These are phyloP conservation scores for Physocephala rufipes DNA, from an alignment of 2,888 invertebrate genomes.

Conservation along the genomic window DNA sequence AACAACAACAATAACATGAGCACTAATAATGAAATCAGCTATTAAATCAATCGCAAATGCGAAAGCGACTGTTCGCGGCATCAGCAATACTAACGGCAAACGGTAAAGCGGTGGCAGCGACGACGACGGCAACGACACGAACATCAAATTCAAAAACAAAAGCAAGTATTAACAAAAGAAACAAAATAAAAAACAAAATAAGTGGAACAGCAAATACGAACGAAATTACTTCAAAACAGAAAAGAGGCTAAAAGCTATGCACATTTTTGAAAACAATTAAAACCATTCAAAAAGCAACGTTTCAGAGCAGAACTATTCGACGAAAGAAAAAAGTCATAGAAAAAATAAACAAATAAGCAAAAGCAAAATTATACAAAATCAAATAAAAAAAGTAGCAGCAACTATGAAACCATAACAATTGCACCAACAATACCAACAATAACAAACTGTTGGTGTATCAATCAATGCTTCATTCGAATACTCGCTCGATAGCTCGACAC, in stretches of 20 bases:
- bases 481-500: no score
- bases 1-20: background rate
- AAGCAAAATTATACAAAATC: background rate
- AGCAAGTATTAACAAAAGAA: background rate
- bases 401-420: constrained; percentile 19
- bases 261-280: constrained; percentile 13
- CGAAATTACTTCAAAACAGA: constrained; percentile 12
- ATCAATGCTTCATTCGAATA: constrained; percentile 2
- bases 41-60: background rate
- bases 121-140: background rate
- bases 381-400: background rate
- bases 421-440: constrained; percentile 30
- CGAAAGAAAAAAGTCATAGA: background rate
- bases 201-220: background rate
- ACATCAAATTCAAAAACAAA: background rate
- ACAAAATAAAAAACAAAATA: constrained; percentile 12
- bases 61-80: background rate
- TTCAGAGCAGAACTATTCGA: background rate
- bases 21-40: background rate
- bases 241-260: background rate
- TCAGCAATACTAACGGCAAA: background rate
- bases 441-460: background rate
- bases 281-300: constrained; percentile 5
- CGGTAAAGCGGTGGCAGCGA: background rate
- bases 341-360: background rate